Conservation (phyloP, 2,888 invertebrate species). For the Iphiclides podalirius region DNA sequence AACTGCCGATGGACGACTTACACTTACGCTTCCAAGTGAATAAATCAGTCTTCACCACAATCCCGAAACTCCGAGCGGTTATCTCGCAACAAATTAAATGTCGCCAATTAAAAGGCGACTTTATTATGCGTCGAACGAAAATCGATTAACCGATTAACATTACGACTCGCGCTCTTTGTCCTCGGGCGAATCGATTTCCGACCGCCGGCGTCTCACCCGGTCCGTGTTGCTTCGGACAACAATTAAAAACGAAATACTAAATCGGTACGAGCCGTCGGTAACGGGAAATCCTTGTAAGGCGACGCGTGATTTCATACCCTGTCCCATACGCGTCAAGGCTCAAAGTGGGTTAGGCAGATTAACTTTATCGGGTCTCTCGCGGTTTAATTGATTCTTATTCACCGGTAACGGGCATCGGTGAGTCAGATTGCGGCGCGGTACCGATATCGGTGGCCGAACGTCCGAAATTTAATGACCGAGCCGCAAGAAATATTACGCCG, state of each 20-base stretch:
- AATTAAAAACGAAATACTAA: conserved; percentile 62
- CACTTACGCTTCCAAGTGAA: no score
- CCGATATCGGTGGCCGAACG: no score
- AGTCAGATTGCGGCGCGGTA: conserved; percentile 44
- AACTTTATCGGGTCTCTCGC: conserved; percentile 48
- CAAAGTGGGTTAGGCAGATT: conserved; percentile 35
- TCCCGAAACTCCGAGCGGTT: neutral
- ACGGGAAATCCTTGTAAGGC: conserved; percentile 44
- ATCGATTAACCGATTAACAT: conserved; percentile 18
- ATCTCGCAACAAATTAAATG: conserved; percentile 1
- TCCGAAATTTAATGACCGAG: conserved; percentile 32
- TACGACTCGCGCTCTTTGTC: conserved; percentile 10
- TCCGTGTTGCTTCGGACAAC: conserved; percentile 37
- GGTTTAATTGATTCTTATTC: conserved; percentile 75
- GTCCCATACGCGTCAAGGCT: conserved; percentile 36
- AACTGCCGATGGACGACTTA: no score
- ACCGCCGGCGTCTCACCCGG: conserved; percentile 24
- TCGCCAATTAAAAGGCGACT: conserved; percentile 15
- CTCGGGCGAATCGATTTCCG: conserved; percentile 14
- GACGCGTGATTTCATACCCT: conserved; percentile 46
- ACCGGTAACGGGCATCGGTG: conserved; percentile 66
- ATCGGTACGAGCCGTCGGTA: conserved; percentile 57
- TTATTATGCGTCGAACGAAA: conserved; percentile 6
- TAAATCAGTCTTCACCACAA: no score
- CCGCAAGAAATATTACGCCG: neutral